phyloP scores from a whole-genome alignment of 2,888 invertebrate species.

The Harmothoe impar region DNA sequence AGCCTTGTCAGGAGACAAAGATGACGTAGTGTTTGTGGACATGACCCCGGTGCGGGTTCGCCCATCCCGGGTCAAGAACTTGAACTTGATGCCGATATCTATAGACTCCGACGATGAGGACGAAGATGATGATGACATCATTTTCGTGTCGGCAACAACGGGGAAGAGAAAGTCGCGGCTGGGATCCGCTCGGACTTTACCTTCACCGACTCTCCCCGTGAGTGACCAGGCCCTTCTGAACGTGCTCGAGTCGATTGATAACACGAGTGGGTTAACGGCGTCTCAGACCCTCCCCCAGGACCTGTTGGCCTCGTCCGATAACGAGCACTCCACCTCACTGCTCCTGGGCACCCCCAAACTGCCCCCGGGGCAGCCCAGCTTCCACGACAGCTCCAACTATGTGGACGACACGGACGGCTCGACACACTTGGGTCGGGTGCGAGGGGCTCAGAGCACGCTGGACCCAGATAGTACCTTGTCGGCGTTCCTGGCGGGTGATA shows the following conservation, averaged over 20 bases:
- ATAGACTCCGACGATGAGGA: constrained; percentile 57
- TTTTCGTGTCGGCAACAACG: constrained; percentile 36
- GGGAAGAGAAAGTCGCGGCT: background rate
- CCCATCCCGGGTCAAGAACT: background rate
- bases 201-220: background rate
- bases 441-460: background rate
- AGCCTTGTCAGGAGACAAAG: constrained; percentile 41
- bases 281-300: background rate
- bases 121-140: constrained; percentile 49
- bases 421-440: background rate
- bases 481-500: constrained; percentile 4
- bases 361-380: constrained; percentile 44
- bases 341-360: constrained; percentile 23
- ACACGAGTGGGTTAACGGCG: background rate
- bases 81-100: constrained; percentile 5
- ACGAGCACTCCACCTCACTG: background rate
- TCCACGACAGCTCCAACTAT: constrained; percentile 28
- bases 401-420: background rate
- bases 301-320: background rate
- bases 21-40: constrained; percentile 49
- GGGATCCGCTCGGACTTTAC: background rate
- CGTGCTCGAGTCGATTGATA: background rate
- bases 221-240: background rate
- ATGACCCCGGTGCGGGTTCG: constrained; percentile 13
- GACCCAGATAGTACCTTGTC: background rate